Evolutionary conservation across 2,888 invertebrate genomes (phyloP).

Genomic region (Pimpla rufipes): DNA sequence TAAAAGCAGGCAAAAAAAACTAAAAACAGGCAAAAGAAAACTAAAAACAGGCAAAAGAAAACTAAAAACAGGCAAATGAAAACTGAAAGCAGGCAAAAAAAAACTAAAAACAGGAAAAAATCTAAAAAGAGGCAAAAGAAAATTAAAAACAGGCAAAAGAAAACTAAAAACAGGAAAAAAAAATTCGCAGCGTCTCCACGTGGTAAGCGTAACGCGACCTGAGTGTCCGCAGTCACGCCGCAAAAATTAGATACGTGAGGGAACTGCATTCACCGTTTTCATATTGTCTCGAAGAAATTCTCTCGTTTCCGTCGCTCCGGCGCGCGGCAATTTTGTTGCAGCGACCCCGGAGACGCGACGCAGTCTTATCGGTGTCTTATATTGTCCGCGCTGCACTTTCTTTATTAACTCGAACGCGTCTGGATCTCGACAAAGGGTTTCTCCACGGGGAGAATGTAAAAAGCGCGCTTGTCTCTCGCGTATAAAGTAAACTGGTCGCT

Average conservation of each 20-base stretch:
- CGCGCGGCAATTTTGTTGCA: constrained; percentile 52
- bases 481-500: constrained; percentile 25
- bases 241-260: constrained; percentile 80
- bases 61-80: background rate
- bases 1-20: background rate
- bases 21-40: background rate
- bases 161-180: background rate
- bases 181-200: background rate
- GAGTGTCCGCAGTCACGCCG: constrained; percentile 50
- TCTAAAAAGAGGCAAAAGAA: no score
- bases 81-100: no score
- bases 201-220: constrained; percentile 37
- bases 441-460: constrained; percentile 14
- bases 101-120: no score
- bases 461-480: constrained; percentile 21
- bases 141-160: background rate
- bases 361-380: constrained; percentile 78
- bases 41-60: background rate
- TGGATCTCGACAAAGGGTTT: constrained; percentile 25
- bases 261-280: constrained; percentile 76
- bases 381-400: constrained; percentile 75
- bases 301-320: constrained; percentile 70
- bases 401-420: constrained; percentile 78
- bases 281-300: constrained; percentile 70
- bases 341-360: constrained; percentile 15